Conservation (phyloP, 2,797 vertebrate genomes). For the Buphagus erythrorhynchus region DNA sequence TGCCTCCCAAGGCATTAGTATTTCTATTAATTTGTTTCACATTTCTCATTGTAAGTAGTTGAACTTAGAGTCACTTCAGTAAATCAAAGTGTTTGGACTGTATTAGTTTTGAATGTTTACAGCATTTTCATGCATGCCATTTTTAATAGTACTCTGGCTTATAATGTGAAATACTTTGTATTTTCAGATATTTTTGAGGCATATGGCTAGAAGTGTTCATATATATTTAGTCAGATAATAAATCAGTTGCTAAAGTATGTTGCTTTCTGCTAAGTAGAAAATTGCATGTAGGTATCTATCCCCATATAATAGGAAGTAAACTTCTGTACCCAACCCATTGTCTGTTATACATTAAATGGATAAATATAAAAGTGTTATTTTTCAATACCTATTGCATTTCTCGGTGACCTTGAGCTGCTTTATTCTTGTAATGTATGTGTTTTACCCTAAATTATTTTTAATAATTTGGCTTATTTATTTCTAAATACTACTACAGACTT, state of each 20-base stretch:
- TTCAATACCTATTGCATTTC: background rate
- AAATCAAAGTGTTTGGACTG: background rate
- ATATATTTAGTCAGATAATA: conserved; percentile 37
- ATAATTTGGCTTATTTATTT: background rate
- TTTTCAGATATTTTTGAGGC: background rate
- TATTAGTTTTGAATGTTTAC: background rate
- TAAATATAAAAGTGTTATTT: background rate
- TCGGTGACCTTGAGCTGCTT: background rate
- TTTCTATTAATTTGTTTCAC: background rate
- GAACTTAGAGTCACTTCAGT: background rate
- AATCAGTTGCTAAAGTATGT: conserved; percentile 28
- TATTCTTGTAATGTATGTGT: background rate
- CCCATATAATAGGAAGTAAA: conserved; percentile 38
- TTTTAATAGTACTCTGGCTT: background rate
- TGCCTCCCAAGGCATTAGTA: background rate
- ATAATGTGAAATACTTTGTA: background rate
- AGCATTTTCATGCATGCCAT: background rate
- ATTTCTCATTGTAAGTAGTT: background rate
- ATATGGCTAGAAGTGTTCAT: background rate
- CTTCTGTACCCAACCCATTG: conserved; percentile 31
- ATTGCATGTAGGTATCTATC: background rate
- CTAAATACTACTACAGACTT: background rate
- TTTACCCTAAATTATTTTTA: background rate
- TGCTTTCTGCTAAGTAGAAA: conserved; percentile 50
- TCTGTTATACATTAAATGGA: conserved; percentile 5